phyloP scores from a whole-genome alignment of 2,888 invertebrate species.

The Hirtodrosophila confusa region DNA sequence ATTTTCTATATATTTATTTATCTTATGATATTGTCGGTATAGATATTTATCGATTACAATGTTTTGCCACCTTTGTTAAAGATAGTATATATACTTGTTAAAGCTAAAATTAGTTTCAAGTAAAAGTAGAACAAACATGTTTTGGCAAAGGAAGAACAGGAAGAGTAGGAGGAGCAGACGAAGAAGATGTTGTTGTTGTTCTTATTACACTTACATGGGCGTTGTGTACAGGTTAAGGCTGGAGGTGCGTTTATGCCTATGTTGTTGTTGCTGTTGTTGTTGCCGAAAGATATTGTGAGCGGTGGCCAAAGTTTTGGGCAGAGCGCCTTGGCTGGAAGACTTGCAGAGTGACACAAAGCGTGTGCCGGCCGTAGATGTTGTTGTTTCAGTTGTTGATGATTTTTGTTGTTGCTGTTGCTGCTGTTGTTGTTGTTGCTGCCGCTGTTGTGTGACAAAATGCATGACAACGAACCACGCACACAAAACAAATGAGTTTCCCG shows the following conservation, averaged over 20 bases:
- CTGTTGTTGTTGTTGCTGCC: conserved; percentile 57
- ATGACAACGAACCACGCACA: conserved; percentile 67
- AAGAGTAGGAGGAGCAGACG: conserved; percentile 1
- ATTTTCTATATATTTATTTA: too few relatives aligned
- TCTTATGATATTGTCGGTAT: too few relatives aligned
- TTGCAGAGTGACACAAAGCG: conserved; percentile 63
- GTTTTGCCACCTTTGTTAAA: too few relatives aligned
- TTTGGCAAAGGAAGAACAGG: conserved; percentile 18
- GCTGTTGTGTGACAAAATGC: conserved; percentile 73
- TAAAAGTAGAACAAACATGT: conserved; percentile 48
- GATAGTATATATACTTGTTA: conserved; percentile 5
- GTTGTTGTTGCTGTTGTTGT: conserved; percentile 43
- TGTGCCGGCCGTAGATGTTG: conserved; percentile 27
- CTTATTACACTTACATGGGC: conserved; percentile 68
- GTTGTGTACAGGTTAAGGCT: conserved; percentile 60
- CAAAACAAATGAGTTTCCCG: conserved; percentile 20
- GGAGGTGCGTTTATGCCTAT: conserved; percentile 62
- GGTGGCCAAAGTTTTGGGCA: conserved; percentile 67
- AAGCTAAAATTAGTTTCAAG: conserved; percentile 44
- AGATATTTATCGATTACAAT: too few relatives aligned
- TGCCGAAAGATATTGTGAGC: conserved; percentile 63
- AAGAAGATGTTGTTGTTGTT: not conserved
- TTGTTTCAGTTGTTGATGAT: conserved; percentile 27
- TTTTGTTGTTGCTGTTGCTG: conserved; percentile 34
- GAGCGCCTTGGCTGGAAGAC: conserved; percentile 69